These are phyloP conservation scores for Conchocele bisecta DNA, from an alignment of 2,888 invertebrate species.

Conservation along the genomic window DNA sequence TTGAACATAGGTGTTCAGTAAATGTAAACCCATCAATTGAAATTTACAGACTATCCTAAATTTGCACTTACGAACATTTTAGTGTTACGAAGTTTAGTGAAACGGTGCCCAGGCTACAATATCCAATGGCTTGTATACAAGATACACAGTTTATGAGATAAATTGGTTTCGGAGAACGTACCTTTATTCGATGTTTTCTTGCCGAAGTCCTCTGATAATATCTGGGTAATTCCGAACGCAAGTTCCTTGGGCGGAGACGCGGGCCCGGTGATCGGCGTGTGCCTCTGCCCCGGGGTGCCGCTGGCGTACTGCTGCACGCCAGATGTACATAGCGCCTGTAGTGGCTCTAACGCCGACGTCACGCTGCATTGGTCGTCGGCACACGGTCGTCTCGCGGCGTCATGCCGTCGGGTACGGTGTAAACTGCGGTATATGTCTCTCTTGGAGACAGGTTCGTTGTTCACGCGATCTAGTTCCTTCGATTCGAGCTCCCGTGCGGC, in stretches of 20 bases:
- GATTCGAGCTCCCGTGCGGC: no score
- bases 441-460: no score
- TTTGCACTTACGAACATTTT: no score
- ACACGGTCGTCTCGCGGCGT: no score
- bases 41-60: no score
- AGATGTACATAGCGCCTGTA: constrained; percentile 72
- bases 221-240: constrained; percentile 71
- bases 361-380: constrained; percentile 41
- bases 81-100: no score
- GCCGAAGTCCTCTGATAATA: constrained; percentile 70
- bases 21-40: no score
- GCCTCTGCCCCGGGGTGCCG: constrained; percentile 19
- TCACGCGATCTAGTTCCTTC: no score
- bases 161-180: constrained; percentile 2
- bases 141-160: background rate
- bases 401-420: background rate
- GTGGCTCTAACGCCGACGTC: constrained; percentile 70
- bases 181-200: constrained; percentile 53
- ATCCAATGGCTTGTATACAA: no score
- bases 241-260: constrained; percentile 40
- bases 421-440: no score
- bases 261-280: background rate
- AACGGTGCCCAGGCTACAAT: no score
- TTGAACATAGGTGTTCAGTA: no score
- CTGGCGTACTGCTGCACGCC: constrained; percentile 58